Evolutionary conservation across 23 tunicate genomes (phyloP), one percentile per base, ranked within the genome.

Genomic region (Trididemnum clinides): DNA sequence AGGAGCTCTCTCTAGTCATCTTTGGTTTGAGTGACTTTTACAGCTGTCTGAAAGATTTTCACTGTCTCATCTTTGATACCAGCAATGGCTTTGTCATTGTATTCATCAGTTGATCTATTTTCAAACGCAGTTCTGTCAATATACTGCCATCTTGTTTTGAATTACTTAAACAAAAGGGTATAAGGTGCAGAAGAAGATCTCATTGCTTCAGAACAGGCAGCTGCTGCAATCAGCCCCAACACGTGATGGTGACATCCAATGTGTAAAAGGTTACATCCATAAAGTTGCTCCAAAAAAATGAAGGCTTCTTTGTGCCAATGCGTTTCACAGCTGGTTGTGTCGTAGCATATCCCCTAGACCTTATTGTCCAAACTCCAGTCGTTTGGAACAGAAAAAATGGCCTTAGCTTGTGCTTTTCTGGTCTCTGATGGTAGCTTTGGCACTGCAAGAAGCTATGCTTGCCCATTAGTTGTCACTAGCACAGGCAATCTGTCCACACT

Each of bases 401-500:
- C 76, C 76, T 69, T 33, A 69, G n/a, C 76, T 69, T 69, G 76
- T 69, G 38, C 76, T 69, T 69, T 37, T 69, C 76, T 37, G 28
- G 76, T 69, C 37, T 37, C 76, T 27, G 37, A 69, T 69, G 25
- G 70, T 62, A 62, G 27, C 70, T 62, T 62, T 62, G 70, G 70
- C 26, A 62, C 70, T 62, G 70, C 70, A 62, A 62, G 70, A 18
- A 62, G 70, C 70, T 62, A 23, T 62, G 70, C 22, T 62, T 62
- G 70, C 26, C 70, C 70, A 62, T 62, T 62, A 62, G 22, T 20
- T 62, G 25, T 62, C 70, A n/a, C n/a, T n/a, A 38, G 26, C 26
- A 73, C 80, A 7, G 80, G 80, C 57, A 73, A 28, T 73, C 80
- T 73, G 57, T 73, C 80, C 28, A 39, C 80, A 26, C 29, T 73